phyloP scores from a whole-genome alignment of 2,888 invertebrate genomes.

The Drosophila diplacantha region DNA sequence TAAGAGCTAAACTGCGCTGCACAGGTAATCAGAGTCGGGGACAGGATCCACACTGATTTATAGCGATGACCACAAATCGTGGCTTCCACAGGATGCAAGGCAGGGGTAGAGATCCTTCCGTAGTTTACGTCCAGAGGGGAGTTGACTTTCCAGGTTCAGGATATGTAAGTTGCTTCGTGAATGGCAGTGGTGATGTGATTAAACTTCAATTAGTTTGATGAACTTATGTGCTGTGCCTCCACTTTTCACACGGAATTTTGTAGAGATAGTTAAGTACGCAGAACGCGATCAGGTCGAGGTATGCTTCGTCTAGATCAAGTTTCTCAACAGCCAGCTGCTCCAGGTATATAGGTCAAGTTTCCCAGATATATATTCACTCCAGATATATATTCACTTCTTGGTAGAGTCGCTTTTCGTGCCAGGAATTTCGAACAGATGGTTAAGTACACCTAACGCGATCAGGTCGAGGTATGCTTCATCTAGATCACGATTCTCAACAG shows the following conservation, averaged over 20 bases:
- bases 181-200: not conserved
- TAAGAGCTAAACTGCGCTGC: constrained; percentile 57
- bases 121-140: not conserved
- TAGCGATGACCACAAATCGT: not conserved
- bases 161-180: not conserved
- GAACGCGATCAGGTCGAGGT: not conserved
- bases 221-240: not conserved
- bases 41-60: constrained; percentile 12
- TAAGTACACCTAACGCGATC: not conserved
- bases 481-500: not conserved
- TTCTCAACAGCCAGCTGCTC: not conserved
- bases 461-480: not conserved
- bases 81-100: not conserved
- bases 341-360: not conserved
- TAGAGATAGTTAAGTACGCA: not conserved
- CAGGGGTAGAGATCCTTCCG: not conserved
- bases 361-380: no score
- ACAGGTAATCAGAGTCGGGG: constrained; percentile 13
- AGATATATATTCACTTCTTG: no score
- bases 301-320: not conserved
- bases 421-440: no score
- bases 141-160: not conserved
- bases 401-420: not conserved
- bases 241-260: not conserved
- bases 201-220: not conserved